Base-by-base conservation (phyloP, 2,888 invertebrate species). In the Tigriopus californicus region DNA sequence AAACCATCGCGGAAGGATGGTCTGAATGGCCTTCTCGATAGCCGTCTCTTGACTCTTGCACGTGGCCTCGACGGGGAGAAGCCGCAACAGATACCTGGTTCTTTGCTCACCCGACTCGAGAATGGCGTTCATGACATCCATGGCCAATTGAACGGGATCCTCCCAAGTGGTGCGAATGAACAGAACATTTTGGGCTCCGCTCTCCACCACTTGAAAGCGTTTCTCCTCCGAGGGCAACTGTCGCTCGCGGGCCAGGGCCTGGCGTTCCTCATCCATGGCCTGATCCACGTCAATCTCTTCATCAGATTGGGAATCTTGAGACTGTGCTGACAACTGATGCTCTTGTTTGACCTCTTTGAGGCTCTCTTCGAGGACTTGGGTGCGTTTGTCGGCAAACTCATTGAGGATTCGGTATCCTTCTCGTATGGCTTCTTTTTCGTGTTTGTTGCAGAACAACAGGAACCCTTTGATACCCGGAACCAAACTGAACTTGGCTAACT, bases 51-150 rank as follows among this genome's bases (percentile, higher is more conserved):
- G 46, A 8, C 46, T 71, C 67, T 80, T 82, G 68, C 90, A 92
- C 1, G 85, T 84, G 0, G 76, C 73, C 73, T 84, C 80, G 58
- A 94, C 79, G 0, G 94, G 92, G 15, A 90, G 70, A 62, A 94
- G 71, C 61, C 91, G 78, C 13, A 89, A 68, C 2, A 92, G 76
- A 71, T 79, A 83, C 64, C 84, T 77, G 0, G 85, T 80, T 70
- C 82, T 83, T 65, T 81, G 81, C 61, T 78, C 71, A 66, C 81
- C 80, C 1, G 79, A 82, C 20, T 76, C 69, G 55, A 76, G 71
- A 61, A 90, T 75, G 67, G 89, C 85, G 65, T 80, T 75, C 51
- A 90, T 74, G 61, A 94, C 84, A 59, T 75, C 74, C 20, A 78
- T 72, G 0, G 80, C 82, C 25, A 94, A 67, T 63, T 79, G 76